Base-by-base conservation (phyloP, 1,140 invertebrate species). In the Acyrthosiphon pisum region DNA sequence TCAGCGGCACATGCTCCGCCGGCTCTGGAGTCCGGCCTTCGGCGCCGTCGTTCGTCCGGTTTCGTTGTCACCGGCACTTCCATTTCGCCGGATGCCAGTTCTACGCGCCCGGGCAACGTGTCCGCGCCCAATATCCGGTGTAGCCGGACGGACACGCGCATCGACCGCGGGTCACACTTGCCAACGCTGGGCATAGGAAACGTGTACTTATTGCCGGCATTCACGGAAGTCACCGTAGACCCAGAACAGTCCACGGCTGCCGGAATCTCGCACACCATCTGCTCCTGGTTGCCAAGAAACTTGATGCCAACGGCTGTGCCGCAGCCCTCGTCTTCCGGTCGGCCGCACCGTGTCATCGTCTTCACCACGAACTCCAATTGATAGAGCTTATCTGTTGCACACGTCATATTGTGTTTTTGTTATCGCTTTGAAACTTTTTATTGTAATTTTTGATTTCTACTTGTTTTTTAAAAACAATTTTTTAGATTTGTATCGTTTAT, bases 221-320 rank as follows among this genome's bases (percentile, higher is more conserved):
- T 50, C n/a, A 88, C 86, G 26, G 30, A 18, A 14, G 86, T 35
- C 11, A 50, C 86, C 22, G 14, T 7, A 1, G 86, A 18, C 18
- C 7, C 2, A 6, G 86, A 18, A 46, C 14, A 30, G 14, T 37
- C 26, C 30, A 30, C 46, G 30, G 44, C 1, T 18, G 46, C n/a
- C 14, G 86, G 86, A 1, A 88, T 50, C n/a, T 88, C 86, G 86
- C 86, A 88, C 86, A 88, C 86, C 86, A 14, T 50, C 46, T 50
- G 86, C 9, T 50, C 86, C 6, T 18, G 30, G 18, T 22, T n/a
- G 8, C 37, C 86, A 30, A n/a, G 20, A n/a, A 88, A 88, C 86
- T 20, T 18, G 23, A 86, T 41, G 86, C 46, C 26, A 6, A 88
- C 20, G 26, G 46, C 46, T 6, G 20, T 50, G 14, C 46, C 18